Evolutionary conservation across 2,888 invertebrate species (phyloP).

Genomic region (Idaea aversata): DNA sequence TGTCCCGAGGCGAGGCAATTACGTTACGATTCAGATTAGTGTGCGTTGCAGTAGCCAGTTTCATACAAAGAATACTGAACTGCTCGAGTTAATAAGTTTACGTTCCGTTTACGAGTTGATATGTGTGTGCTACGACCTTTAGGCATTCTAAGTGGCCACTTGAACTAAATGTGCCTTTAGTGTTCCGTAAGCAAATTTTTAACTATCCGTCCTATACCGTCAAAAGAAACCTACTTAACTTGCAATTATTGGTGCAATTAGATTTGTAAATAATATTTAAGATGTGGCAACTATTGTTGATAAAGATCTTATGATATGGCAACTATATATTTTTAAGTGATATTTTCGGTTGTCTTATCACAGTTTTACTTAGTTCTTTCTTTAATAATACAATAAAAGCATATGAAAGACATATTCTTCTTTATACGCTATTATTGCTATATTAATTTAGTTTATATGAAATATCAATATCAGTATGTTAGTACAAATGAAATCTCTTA

Average conservation of each 20-base stretch:
- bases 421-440: background rate
- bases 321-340: background rate
- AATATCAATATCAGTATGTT: background rate
- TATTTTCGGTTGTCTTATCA: background rate
- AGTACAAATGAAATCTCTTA: background rate
- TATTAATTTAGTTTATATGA: background rate
- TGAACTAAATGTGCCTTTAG: too few species aligned
- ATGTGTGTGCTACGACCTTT: too few species aligned
- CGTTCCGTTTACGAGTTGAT: too few species aligned
- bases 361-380: background rate
- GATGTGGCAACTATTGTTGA: background rate
- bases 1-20: too few species aligned
- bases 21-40: too few species aligned
- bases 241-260: slow-evolving; percentile 3
- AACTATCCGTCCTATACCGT: background rate
- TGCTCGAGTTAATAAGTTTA: too few species aligned
- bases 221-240: background rate
- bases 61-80: too few species aligned
- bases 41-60: too few species aligned
- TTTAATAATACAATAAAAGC: background rate
- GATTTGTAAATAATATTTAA: background rate
- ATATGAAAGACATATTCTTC: background rate
- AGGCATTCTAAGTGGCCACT: background rate
- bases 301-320: background rate
- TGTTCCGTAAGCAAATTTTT: background rate